Percentiles rank a stretch among this genome's conserved stretches.
These are phyloP conservation scores for Lysiphlebus fabarum DNA, from an alignment of 1,140 invertebrate species.

Conservation along the genomic window DNA sequence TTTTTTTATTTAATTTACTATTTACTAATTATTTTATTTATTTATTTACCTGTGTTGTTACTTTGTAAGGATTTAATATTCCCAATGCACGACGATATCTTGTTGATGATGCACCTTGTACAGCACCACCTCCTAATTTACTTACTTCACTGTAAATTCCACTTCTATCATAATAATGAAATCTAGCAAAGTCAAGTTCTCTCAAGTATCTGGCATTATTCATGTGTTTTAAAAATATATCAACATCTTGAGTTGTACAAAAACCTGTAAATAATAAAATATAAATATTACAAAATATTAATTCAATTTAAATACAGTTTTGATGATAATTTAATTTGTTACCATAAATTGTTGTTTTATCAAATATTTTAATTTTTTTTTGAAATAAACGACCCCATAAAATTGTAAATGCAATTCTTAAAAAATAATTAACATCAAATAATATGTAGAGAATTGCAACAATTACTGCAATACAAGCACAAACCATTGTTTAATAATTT, in stretches of 20 bases:
- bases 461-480: constrained; percentile 42
- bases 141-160: constrained; percentile 65
- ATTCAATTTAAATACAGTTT: neutral
- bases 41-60: constrained; percentile 65
- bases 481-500: constrained; percentile 39
- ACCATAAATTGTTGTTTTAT: constrained; percentile 70
- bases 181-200: constrained; percentile 79
- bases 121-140: constrained; percentile 61
- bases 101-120: constrained; percentile 73
- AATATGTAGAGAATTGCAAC: constrained; percentile 66
- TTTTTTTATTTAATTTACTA: constrained; percentile 5
- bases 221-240: constrained; percentile 77
- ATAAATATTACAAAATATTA: neutral
- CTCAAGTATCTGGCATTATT: constrained; percentile 81
- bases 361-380: constrained; percentile 66
- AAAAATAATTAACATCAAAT: constrained; percentile 76
- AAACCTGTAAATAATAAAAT: constrained; percentile 57
- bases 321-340: constrained; percentile 31
- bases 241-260: constrained; percentile 77
- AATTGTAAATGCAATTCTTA: constrained; percentile 65
- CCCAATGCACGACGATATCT: constrained; percentile 73
- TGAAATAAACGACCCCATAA: constrained; percentile 63
- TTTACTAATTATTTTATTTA: neutral
- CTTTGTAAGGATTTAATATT: constrained; percentile 71
- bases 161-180: constrained; percentile 70